Percentiles rank a stretch among this genome's conserved stretches.
phyloP scores from a whole-genome alignment of 2,113 vertebrate genomes.

The Romanogobio albipinnatus region DNA sequence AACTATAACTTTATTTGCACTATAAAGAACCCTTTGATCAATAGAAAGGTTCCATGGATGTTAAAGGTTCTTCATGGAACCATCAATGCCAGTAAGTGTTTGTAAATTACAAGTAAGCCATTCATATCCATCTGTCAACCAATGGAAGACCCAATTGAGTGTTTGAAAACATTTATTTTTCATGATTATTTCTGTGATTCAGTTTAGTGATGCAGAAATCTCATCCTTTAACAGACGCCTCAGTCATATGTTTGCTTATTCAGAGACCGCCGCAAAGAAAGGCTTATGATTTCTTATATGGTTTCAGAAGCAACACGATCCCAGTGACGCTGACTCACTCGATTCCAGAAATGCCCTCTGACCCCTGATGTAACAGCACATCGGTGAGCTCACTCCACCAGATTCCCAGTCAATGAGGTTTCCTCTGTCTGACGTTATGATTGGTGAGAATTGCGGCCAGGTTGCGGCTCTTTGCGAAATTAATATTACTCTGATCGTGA shows the following conservation, averaged over 20 bases:
- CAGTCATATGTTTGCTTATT: not conserved
- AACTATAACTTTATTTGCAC: no score
- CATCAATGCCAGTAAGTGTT: not conserved
- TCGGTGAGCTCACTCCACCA: conserved; percentile 31
- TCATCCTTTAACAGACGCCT: not conserved
- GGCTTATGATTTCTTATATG: not conserved
- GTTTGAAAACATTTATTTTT: not conserved
- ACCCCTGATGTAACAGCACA: conserved; percentile 48
- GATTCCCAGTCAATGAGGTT: conserved; percentile 52
- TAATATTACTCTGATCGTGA: conserved; percentile 39
- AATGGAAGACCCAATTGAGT: not conserved
- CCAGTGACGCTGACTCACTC: not conserved
- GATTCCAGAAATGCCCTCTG: conserved; percentile 25
- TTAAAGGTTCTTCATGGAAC: not conserved
- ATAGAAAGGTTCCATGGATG: not conserved
- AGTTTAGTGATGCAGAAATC: not conserved
- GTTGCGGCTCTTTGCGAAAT: conserved; percentile 38
- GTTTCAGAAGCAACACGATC: conserved; percentile 7
- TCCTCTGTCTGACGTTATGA: conserved; percentile 24
- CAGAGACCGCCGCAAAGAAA: not conserved
- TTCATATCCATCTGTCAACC: not conserved
- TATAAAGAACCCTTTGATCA: not conserved
- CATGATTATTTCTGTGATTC: not conserved
- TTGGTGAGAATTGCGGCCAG: conserved; percentile 40
- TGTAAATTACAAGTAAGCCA: not conserved